Evolutionary conservation across 2,797 vertebrate species (phyloP), one percentile per base, ranked within the genome.

Genomic region (Myotis findleyi): DNA sequence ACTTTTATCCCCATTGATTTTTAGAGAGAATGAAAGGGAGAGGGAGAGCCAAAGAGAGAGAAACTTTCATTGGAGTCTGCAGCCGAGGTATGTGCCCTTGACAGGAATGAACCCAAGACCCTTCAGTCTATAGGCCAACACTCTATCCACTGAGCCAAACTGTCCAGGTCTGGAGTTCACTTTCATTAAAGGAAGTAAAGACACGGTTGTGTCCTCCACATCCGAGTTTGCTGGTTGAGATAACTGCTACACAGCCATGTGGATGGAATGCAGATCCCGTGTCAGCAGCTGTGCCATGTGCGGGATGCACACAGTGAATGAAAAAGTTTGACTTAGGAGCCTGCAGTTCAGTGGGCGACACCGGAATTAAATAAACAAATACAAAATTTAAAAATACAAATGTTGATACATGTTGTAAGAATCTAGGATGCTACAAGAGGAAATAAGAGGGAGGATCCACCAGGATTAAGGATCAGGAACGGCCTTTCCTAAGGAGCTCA

Each of bases 191-290:
- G 59, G 27, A n/a, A 73, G 11, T 49, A 64, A 81, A 83, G 9
- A 62, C 11, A 30, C 6, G 1, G 3, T 38, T 16, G 3, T 4
- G 14, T 27, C 16, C 41, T 55, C 11, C 17, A 33, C 10, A 9
- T 18, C 17, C 30, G 25, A 17, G 7, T 41, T 38, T 68, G 21
- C 49, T 68, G 41, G 44, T 68, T 68, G 62, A 62, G 55, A 57
- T 10, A 47, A 55, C 4, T 10, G 6, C 0, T 11, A 5, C 3
- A 41, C 17, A 0, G 12, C 62, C 7, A 18, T 23, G 41, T 25
- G 23, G 14, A 6, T 6, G 27, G 49, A 77, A 6, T 30, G 5
- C 6, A 3, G 18, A 25, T 25, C 1, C 6, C 1, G 3, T 7
- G 16, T 18, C 36, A 64, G 20, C 20, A 20, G 10, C 33, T 53